These are phyloP conservation scores for Melopsittacus undulatus DNA, from an alignment of 2,797 vertebrate species.

Conservation along the genomic window DNA sequence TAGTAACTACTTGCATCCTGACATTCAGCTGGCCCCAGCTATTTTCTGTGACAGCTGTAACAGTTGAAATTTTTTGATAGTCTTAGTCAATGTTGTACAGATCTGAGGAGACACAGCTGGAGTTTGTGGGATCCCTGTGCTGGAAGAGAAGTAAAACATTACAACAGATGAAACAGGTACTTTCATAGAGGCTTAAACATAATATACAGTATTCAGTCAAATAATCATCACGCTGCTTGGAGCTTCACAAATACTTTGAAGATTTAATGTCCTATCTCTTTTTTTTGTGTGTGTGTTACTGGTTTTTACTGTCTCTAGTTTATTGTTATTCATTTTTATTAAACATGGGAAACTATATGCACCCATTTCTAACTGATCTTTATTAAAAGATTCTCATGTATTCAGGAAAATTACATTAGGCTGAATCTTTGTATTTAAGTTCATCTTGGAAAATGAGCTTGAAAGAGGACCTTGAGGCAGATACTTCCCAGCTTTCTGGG, in stretches of 20 bases:
- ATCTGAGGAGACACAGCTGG: slow-evolving; percentile 75
- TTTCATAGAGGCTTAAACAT: neutral
- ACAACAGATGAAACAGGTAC: slow-evolving; percentile 2
- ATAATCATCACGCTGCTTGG: neutral
- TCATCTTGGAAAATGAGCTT: neutral
- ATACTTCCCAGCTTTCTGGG: neutral
- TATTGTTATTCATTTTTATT: neutral
- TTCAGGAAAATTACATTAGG: neutral
- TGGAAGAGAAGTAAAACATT: slow-evolving; percentile 59
- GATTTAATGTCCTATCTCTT: neutral
- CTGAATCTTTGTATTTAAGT: neutral
- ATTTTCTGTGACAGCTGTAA: slow-evolving; percentile 63
- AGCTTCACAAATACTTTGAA: neutral
- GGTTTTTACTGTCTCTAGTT: neutral
- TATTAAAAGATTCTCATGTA: neutral
- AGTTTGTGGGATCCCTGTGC: slow-evolving; percentile 55
- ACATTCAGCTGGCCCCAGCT: slow-evolving; percentile 73
- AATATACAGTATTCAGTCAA: neutral
- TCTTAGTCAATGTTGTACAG: slow-evolving; percentile 36
- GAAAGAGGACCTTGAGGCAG: neutral
- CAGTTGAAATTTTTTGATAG: slow-evolving; percentile 50
- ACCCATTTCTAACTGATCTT: neutral
- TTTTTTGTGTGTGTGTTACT: neutral
- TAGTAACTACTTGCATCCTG: slow-evolving; percentile 84
- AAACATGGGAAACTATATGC: neutral